Base-by-base conservation (phyloP, 2,888 invertebrate genomes). In the Eristalis tenax region DNA sequence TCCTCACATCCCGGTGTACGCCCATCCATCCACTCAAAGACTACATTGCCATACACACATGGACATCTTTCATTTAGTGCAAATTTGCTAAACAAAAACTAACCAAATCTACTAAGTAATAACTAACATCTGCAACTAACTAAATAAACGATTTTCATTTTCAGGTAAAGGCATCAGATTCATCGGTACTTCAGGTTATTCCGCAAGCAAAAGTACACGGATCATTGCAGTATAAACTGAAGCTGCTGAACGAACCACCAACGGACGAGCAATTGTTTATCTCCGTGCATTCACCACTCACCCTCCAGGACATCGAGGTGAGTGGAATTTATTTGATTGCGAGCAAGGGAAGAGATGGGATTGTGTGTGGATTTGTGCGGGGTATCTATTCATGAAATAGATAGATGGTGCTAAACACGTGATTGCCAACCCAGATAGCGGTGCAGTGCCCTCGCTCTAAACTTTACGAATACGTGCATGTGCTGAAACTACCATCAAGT, bases 141-240 rank as follows among this genome's bases (percentile, higher is more conserved):
- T 13, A 38, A 38, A 38, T 13, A 69, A 61, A 26, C 63, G 56
- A 18, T 61, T 40, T 64, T 57, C 89, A 61, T 4, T 64, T 65
- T 56, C 89, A 93, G 93, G 91, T 93, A 13, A 91, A 91, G 89
- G 87, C 93, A 88, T 93, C 93, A n/a, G 91, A 93, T 90, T 68
- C 90, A 69, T 90, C 90, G 76, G 89, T 90, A 83, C 89, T 93
- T 70, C 88, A 90, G 89, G 89, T 93, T 43, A 90, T 90, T 38
- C 89, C 90, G 69, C 89, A 91, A 71, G 90, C 91, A 70, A 93
- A 93, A 86, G 84, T 91, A 23, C 91, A 92, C 75, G 93, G 93
- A 68, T 83, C 91, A 43, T 81, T 90, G 83, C 92, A 92, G 88
- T 93, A 92, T 88, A 92, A 91, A 83, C 89, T 92, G 71, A 90